Evolutionary conservation across 2,113 vertebrate species (phyloP), one percentile per base, ranked within the genome.

Genomic region (Axis porcinus): DNA sequence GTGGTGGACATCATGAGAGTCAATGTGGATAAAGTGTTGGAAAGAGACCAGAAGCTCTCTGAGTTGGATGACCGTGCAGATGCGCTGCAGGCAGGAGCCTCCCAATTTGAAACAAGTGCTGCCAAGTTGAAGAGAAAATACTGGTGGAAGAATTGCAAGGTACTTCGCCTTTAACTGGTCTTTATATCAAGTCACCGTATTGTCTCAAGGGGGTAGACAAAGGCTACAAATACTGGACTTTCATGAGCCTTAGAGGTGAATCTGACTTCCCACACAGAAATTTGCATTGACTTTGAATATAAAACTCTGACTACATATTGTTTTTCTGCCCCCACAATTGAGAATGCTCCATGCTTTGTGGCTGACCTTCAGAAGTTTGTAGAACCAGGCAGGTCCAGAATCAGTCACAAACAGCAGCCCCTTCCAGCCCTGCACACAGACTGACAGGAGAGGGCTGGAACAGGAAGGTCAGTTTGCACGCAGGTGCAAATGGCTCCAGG

Each of bases 1-100:
- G 99, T 99, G 88, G 99, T 99, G 98, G 99, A 99, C 98, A 99
- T 99, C 96, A 99, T 99, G 99, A 98, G 99, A 17, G 99, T 99
- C 91, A 99, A 99, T 0, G 99, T 99, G 98, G 99, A 99, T 98
- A 99, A 99, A 98, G 99, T 99, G 0, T 74, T 99, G 98, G 99
- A 99, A 90, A 98, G 99, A 78, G 99, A 99, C 47, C 99, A 99
- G 98, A 99, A 99, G 98, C 99, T 99, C 58, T 99, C 99, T 0
- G 99, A 99, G 91, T 89, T 99, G 96, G 99, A 99, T 25, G 99
- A 99, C 97, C 98, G 99, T 0, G 99, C 99, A 2, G 99, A 99
- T 0, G 99, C 99, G 0, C 99, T 99, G 92, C 99, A 99, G 98
- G 99, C 99, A 0, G 99, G 99, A 78, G 99, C 99, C 0, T 99